Conservation (phyloP, 2,113 vertebrate genomes). For the Falcunculus frontatus region DNA sequence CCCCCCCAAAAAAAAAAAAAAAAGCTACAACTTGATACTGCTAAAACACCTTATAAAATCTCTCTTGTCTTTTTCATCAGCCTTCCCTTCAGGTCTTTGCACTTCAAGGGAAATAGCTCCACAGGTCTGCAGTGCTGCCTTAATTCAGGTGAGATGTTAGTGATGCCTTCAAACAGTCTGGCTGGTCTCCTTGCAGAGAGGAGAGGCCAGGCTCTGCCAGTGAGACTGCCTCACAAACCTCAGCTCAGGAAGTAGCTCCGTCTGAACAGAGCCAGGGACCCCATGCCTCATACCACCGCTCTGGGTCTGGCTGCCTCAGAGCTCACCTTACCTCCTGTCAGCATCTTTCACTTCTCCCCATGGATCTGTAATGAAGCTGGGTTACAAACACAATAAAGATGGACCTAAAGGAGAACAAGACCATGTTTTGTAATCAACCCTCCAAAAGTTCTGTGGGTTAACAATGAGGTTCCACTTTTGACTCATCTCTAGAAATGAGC, state of each 20-base stretch:
- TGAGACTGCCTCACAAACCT: not conserved
- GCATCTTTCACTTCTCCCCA: not conserved
- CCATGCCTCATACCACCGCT: rapidly evolving
- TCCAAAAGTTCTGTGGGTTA: not conserved
- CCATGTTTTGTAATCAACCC: not conserved
- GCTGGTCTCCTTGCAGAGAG: not conserved
- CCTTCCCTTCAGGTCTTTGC: not conserved
- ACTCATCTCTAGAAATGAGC: slow-evolving; percentile 40
- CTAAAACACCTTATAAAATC: not conserved
- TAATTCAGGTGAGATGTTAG: not conserved
- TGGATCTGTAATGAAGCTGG: not conserved
- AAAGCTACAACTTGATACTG: not conserved
- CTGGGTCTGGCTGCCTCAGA: not conserved
- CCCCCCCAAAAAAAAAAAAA: no score
- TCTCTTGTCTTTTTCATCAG: not conserved
- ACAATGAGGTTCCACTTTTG: not conserved
- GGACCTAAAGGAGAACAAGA: not conserved
- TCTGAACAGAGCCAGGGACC: not conserved
- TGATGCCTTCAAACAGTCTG: not conserved
- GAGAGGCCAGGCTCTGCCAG: not conserved
- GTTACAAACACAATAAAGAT: not conserved
- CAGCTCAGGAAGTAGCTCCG: not conserved
- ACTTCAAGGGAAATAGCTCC: not conserved
- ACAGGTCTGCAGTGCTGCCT: not conserved
- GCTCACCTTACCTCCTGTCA: not conserved